Evolutionary conservation across 2,797 vertebrate genomes (phyloP), one percentile per base, ranked within the genome.

Genomic region (Micropoecilia bifurca): DNA sequence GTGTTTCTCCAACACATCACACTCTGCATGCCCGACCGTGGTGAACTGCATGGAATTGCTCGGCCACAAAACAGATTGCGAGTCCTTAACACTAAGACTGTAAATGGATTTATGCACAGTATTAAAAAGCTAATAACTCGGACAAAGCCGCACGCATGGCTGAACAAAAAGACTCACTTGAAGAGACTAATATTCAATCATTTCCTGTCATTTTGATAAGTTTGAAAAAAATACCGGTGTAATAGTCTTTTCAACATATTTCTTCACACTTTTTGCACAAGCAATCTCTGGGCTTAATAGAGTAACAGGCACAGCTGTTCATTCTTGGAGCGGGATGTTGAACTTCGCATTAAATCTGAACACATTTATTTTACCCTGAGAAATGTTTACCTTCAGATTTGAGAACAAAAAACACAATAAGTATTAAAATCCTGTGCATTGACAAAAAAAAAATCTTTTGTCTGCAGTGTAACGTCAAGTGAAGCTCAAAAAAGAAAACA

Each of bases 261-360:
- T 91, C 90, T 92, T 92, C 93, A 93, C 92, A 95, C 88, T 74
- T 74, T 93, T 93, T 95, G 92, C 92, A 95, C 94, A 93, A 90
- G 88, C 92, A 93, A 94, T 94, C 91, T 93, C 78, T 90, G 84
- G 87, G 89, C 91, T 92, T 91, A 93, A 94, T 93, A 91, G 91
- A 93, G 87, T 80, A 91, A 89, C 84, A 84, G 83, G 80, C 86
- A 78, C 91, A 90, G 92, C 87, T 93, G 89, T 89, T 92, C 81
- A 71, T 76, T 87, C 77, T 84, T 73, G 73, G 80, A 74, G 81
- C 78, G 83, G 66, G 81, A 88, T 77, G 76, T 80, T 86, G 78
- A 82, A 59, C 74, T 74, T 80, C 77, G 85, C 57, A 87, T 88
- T 86, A 83, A 71, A 85, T 72, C 77, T 80, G 82, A 80, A 82